phyloP scores from a whole-genome alignment of 2,888 invertebrate genomes.

The Pandemis corylana region DNA sequence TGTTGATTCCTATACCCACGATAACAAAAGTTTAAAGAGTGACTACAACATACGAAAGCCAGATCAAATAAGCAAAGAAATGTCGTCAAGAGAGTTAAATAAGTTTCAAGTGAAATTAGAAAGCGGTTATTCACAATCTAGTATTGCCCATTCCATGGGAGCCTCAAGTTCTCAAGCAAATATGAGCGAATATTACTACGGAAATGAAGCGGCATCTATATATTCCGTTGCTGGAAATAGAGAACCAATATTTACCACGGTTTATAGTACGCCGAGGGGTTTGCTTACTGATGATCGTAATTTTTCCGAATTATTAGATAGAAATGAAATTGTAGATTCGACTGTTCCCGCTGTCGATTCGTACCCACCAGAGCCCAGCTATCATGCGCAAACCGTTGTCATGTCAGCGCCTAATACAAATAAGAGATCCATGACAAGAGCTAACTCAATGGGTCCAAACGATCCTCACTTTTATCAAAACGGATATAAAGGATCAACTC shows the following conservation, averaged over 20 bases:
- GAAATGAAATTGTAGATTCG: conserved; percentile 79
- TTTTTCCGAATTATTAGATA: conserved; percentile 89
- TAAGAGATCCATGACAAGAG: conserved; percentile 83
- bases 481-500: conserved; percentile 87
- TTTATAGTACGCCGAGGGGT: conserved; percentile 88
- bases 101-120: conserved; percentile 68
- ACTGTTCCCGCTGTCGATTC: conserved; percentile 68
- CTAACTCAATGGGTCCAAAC: conserved; percentile 82
- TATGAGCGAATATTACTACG: conserved; percentile 76
- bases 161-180: conserved; percentile 66
- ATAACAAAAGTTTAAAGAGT: conserved; percentile 65
- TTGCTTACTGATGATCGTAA: conserved; percentile 86
- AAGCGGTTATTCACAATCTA: conserved; percentile 63
- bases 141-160: conserved; percentile 61
- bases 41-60: conserved; percentile 65
- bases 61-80: conserved; percentile 62
- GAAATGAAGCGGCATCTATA: conserved; percentile 87
- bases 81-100: conserved; percentile 64
- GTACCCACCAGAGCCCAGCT: conserved; percentile 84
- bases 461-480: conserved; percentile 85
- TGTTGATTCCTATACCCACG: conserved; percentile 80
- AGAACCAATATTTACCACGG: conserved; percentile 89
- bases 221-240: conserved; percentile 91
- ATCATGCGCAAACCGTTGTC: conserved; percentile 84
- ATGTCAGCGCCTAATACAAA: conserved; percentile 70